Evolutionary conservation across 2,888 invertebrate genomes (phyloP).

Genomic region (Standfussiana lucernea): DNA sequence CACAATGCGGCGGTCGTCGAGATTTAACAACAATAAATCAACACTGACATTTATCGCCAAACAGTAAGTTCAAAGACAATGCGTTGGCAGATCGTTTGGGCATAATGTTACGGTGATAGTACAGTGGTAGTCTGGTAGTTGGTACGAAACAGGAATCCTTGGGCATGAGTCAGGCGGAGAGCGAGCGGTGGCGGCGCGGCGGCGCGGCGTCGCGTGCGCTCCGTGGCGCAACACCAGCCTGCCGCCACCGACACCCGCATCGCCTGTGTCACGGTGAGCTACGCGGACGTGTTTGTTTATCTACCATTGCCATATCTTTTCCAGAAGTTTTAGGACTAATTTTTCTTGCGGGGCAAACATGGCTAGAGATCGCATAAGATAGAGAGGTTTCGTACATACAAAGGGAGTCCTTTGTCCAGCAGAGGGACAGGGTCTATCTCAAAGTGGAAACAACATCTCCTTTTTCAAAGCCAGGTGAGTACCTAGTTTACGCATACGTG

Average conservation of each 20-base stretch:
- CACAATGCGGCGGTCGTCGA: constrained; percentile 68
- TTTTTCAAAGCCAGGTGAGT: not conserved
- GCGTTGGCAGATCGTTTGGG: constrained; percentile 89
- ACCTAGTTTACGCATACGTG: not conserved
- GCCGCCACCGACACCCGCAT: constrained; percentile 49
- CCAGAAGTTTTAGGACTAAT: not conserved
- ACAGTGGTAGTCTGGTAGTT: constrained; percentile 74
- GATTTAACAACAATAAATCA: constrained; percentile 81
- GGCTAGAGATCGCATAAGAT: not conserved
- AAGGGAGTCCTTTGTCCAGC: not conserved
- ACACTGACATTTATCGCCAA: constrained; percentile 83
- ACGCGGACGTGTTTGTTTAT: not conserved
- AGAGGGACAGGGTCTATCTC: not conserved
- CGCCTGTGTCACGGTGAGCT: constrained; percentile 19
- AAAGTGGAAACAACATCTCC: not conserved
- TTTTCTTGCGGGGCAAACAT: not conserved
- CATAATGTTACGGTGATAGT: constrained; percentile 85
- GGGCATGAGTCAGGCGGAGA: constrained; percentile 87
- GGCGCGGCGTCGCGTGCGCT: constrained; percentile 69
- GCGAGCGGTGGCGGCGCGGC: constrained; percentile 73
- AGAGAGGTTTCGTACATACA: not conserved
- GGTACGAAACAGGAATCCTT: constrained; percentile 85
- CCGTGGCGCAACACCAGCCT: constrained; percentile 60
- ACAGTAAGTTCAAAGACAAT: constrained; percentile 89
- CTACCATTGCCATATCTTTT: not conserved